Percentiles rank a stretch among this genome's conserved stretches.
phyloP scores from a whole-genome alignment of 30 jellyfish, hydroid and myxozoan species.

The Aurelia sp. region DNA sequence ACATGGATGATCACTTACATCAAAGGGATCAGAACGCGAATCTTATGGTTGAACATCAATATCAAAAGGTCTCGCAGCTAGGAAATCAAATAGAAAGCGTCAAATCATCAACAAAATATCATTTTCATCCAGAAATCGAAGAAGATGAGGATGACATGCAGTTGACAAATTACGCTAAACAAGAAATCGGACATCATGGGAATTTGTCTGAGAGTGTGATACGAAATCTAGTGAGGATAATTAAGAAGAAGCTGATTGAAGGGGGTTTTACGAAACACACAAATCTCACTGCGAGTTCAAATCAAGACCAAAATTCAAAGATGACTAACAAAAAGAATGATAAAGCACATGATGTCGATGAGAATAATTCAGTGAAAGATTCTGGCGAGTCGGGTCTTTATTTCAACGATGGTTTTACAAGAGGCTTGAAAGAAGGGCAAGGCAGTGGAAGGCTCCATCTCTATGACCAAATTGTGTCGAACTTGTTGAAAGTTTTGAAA shows the following conservation, averaged over 20 bases:
- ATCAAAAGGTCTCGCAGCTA: constrained; percentile 7
- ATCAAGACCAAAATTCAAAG: not conserved
- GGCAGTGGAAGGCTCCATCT: constrained; percentile 6
- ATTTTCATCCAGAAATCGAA: not conserved
- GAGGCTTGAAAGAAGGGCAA: constrained; percentile 3
- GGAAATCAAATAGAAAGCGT: constrained; percentile 14
- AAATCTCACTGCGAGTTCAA: not conserved
- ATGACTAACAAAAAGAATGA: not conserved
- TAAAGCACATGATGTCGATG: not conserved
- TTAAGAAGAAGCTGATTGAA: constrained; percentile 24
- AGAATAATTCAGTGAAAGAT: not conserved
- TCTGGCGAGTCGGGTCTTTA: not conserved
- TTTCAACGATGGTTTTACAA: not conserved
- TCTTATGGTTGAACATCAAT: constrained; percentile 22
- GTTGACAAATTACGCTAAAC: constrained; percentile 57
- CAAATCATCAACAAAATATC: constrained; percentile 2
- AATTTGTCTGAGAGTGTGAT: constrained; percentile 52
- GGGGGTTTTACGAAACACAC: constrained; percentile 22
- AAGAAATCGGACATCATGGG: constrained; percentile 56
- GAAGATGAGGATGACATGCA: constrained; percentile 54
- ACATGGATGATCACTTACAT: no score
- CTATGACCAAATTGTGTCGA: constrained; percentile 45
- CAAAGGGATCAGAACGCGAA: not conserved
- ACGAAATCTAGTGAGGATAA: constrained; percentile 28
- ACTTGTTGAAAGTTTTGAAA: constrained; percentile 29